Conservation (phyloP, 1,140 invertebrate species). For the Charaxes varanes region DNA sequence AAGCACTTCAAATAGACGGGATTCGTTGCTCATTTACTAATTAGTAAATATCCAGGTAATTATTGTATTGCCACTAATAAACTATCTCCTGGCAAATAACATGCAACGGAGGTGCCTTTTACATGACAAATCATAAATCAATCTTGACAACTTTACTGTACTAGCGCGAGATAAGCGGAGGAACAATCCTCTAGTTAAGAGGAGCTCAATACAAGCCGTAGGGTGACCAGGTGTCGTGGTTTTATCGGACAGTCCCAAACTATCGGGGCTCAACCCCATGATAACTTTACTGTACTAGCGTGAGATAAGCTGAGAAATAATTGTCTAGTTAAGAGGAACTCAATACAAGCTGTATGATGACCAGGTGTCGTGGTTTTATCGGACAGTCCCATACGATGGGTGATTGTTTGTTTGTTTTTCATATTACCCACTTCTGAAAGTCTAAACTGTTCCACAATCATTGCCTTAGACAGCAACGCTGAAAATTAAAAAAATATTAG, state of each 20-base stretch:
- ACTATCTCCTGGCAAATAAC: too few relatives aligned
- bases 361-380: neutral
- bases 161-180: conserved; percentile 11
- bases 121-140: conserved; percentile 24
- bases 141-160: conserved; percentile 14
- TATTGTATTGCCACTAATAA: too few relatives aligned
- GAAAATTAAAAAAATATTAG: too few relatives aligned
- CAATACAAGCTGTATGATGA: conserved; percentile 14
- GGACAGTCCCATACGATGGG: neutral
- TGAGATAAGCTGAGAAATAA: conserved; percentile 15
- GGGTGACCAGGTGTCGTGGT: neutral
- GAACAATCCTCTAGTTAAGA: conserved; percentile 21
- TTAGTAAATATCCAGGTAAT: too few relatives aligned
- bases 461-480: too few relatives aligned
- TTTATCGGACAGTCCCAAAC: neutral
- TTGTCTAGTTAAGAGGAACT: conserved; percentile 18
- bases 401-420: too few relatives aligned
- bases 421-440: too few relatives aligned
- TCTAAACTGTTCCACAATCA: too few relatives aligned
- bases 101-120: conserved; percentile 10
- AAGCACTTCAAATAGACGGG: too few relatives aligned
- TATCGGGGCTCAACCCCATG: too few relatives aligned
- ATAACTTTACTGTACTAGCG: conserved; percentile 10
- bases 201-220: conserved; percentile 18
- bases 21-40: too few relatives aligned